A percentile compares a stretch with the other conserved stretches of the same genome.
phyloP scores from a whole-genome alignment of 2,888 invertebrate species.

The Nezara viridula region DNA sequence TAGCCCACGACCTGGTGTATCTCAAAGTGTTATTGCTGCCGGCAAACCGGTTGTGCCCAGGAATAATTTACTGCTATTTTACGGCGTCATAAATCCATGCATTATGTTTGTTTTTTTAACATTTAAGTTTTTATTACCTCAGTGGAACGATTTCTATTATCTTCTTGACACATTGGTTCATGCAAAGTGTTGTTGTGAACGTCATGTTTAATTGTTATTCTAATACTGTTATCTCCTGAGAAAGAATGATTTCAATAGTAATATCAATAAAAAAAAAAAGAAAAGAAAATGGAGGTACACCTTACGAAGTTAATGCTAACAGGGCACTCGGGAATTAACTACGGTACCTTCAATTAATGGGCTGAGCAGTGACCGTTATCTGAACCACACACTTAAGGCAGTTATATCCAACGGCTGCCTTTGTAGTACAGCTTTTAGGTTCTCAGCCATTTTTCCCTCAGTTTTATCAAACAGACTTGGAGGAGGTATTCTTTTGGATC shows the following conservation, averaged over 20 bases:
- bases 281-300: neutral
- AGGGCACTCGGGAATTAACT: neutral
- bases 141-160: neutral
- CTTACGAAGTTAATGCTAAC: neutral
- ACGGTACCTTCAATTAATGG: slow-evolving; percentile 1
- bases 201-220: neutral
- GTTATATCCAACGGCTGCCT: neutral
- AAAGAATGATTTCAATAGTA: neutral
- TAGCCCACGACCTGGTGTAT: neutral
- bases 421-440: neutral
- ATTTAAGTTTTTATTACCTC: neutral
- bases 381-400: neutral
- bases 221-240: neutral
- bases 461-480: neutral
- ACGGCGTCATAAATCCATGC: neutral
- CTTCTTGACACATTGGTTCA: neutral
- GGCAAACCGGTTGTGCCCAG: neutral
- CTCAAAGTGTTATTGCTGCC: neutral
- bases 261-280: neutral
- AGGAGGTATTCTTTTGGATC: neutral
- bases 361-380: neutral
- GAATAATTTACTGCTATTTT: neutral
- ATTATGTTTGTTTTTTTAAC: slow-evolving; percentile 4
- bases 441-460: neutral
- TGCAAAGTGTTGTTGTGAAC: neutral